A percentile compares a stretch with the other conserved stretches of the same genome.
These are phyloP conservation scores for Solenodon paradoxus DNA, from an alignment of 2,113 vertebrate genomes.

Conservation along the genomic window DNA sequence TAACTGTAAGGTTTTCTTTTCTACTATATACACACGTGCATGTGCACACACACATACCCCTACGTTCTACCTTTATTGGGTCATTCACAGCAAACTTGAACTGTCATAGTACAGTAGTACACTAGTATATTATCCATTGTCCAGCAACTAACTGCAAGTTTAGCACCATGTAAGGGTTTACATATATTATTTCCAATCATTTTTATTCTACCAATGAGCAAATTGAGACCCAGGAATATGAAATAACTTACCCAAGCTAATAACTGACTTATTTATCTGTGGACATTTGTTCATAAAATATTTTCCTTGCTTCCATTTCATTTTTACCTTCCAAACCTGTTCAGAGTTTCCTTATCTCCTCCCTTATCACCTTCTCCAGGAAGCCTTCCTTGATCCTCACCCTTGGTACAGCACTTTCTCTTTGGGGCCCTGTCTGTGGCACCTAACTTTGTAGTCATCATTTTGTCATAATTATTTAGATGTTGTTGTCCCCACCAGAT, in stretches of 20 bases:
- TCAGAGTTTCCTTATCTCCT: too few species aligned
- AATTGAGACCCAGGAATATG: not conserved
- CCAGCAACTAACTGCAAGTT: not conserved
- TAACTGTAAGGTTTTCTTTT: too few species aligned
- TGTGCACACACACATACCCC: not conserved
- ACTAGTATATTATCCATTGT: not conserved
- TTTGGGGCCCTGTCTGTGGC: not conserved
- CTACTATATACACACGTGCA: not conserved
- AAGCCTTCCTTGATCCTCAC: not conserved
- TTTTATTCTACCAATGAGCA: not conserved
- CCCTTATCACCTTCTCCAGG: not conserved
- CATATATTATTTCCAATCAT: not conserved
- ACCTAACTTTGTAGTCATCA: not conserved
- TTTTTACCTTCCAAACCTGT: not conserved
- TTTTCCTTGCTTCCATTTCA: not conserved
- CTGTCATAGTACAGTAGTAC: not conserved
- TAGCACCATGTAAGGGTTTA: not conserved
- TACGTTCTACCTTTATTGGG: not conserved
- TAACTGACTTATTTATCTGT: not conserved
- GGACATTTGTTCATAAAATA: not conserved
- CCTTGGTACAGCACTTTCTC: not conserved
- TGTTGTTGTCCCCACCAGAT: not conserved
- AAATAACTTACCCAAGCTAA: not conserved
- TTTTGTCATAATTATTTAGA: not conserved
- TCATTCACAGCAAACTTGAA: not conserved